Evolutionary conservation across 2,888 invertebrate species (phyloP).

Genomic region (Pyrochroa serraticornis): DNA sequence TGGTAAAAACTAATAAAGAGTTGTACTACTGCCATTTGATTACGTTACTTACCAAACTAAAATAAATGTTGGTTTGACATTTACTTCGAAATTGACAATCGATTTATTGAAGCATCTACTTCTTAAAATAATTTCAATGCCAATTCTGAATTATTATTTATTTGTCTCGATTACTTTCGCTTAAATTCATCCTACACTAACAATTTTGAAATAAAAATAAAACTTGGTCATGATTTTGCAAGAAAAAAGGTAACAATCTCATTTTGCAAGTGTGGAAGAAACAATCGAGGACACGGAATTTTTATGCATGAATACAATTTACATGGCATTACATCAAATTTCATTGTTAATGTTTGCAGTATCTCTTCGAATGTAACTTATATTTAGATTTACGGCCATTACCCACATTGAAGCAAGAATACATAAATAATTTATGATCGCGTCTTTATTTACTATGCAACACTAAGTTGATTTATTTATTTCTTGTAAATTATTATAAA

Average conservation of each 20-base stretch:
- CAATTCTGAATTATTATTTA: constrained; percentile 18
- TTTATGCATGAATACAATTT: no score
- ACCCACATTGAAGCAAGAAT: constrained; percentile 6
- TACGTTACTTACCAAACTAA: not conserved
- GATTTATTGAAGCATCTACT: constrained; percentile 20
- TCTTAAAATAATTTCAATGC: constrained; percentile 27
- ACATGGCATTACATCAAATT: no score
- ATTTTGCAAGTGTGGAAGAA: no score
- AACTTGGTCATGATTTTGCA: not conserved
- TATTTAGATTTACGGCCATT: not conserved
- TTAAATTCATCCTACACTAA: not conserved
- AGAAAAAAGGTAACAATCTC: no score
- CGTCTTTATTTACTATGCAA: constrained; percentile 6
- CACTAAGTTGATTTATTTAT: constrained; percentile 8
- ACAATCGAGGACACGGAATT: no score
- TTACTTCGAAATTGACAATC: constrained; percentile 17
- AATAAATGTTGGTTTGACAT: constrained; percentile 17
- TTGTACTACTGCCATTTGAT: no score
- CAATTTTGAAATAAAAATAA: not conserved
- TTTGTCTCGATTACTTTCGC: not conserved
- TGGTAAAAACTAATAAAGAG: no score
- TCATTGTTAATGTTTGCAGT: not conserved
- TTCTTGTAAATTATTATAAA: constrained; percentile 13
- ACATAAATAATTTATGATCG: constrained; percentile 10
- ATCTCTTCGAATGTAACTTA: not conserved